Conservation (phyloP, 2,797 vertebrate species). For the Megalops cyprinoides region DNA sequence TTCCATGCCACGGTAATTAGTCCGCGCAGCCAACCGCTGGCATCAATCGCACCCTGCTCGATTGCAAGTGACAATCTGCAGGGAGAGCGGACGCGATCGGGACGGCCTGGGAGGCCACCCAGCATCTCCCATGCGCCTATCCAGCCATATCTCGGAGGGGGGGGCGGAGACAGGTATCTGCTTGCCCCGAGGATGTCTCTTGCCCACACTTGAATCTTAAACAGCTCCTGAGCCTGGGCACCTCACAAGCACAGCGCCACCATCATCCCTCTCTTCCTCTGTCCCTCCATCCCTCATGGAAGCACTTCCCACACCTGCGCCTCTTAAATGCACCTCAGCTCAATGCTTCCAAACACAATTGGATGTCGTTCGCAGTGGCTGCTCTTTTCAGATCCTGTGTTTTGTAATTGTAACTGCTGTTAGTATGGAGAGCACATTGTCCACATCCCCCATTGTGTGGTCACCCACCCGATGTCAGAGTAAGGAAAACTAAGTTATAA, state of each 20-base stretch:
- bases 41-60: not conserved
- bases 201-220: not conserved
- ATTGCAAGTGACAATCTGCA: not conserved
- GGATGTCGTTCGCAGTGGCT: not conserved
- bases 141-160: too few relatives aligned
- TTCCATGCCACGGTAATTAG: not conserved
- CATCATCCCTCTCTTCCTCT: not conserved
- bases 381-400: not conserved
- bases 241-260: not conserved
- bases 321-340: too few relatives aligned
- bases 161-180: too few relatives aligned
- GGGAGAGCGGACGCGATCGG: not conserved
- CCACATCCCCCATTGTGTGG: too few relatives aligned
- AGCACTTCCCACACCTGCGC: not conserved
- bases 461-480: not conserved
- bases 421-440: too few relatives aligned
- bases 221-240: not conserved
- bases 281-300: not conserved
- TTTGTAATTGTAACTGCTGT: not conserved
- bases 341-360: not conserved
- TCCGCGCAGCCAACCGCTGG: not conserved
- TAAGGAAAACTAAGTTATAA: not conserved
- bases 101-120: not conserved
- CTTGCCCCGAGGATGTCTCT: too few relatives aligned
- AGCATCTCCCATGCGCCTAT: too few relatives aligned